Evolutionary conservation across 1,140 invertebrate species (phyloP).

Genomic region (Drosophila malerkotliana): DNA sequence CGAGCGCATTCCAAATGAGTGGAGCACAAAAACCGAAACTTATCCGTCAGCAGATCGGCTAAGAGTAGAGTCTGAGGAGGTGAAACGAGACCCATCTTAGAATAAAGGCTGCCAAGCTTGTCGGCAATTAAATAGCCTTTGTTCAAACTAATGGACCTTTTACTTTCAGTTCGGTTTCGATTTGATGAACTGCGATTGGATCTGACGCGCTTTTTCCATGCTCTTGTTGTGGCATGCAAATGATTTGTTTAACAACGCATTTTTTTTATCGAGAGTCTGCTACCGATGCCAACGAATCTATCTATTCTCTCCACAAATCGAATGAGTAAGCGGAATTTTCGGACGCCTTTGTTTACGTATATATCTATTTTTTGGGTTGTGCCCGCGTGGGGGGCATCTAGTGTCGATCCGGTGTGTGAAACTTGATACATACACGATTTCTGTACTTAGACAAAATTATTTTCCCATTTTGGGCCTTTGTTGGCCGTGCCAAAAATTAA

Average conservation of each 20-base stretch:
- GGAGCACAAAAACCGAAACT: constrained; percentile 39
- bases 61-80: constrained; percentile 15
- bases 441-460: constrained; percentile 55
- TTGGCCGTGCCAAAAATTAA: constrained; percentile 55
- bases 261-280: constrained; percentile 19
- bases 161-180: constrained; percentile 59
- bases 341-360: not conserved
- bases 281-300: constrained; percentile 23
- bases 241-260: constrained; percentile 57
- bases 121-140: constrained; percentile 76
- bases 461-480: constrained; percentile 56
- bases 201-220: constrained; percentile 32
- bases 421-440: constrained; percentile 42
- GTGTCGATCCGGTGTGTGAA: constrained; percentile 23
- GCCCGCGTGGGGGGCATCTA: constrained; percentile 21
- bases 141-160: constrained; percentile 74
- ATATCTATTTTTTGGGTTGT: constrained; percentile 9
- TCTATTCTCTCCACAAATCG: not conserved
- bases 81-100: constrained; percentile 50
- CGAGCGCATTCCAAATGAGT: constrained; percentile 37
- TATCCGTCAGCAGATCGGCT: constrained; percentile 47
- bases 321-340: constrained; percentile 40
- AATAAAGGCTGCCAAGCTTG: constrained; percentile 40
- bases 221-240: constrained; percentile 55
- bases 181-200: constrained; percentile 51